Conservation (phyloP, 2,113 vertebrate species). For the Elephas maximus region DNA sequence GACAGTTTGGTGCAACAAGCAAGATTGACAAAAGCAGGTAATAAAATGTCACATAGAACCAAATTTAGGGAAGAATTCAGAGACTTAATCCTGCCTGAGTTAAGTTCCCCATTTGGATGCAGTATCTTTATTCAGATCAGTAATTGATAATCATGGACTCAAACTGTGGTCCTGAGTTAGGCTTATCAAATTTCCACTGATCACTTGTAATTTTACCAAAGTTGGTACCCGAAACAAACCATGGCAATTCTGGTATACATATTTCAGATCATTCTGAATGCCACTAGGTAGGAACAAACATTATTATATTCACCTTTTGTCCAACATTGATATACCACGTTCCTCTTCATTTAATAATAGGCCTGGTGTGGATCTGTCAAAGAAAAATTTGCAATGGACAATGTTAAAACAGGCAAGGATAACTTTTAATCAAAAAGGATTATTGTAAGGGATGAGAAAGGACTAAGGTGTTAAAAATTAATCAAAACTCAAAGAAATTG, state of each 20-base stretch:
- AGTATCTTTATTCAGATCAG: neutral
- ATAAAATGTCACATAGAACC: neutral
- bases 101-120: neutral
- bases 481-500: too few relatives aligned
- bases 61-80: neutral
- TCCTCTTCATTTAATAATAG: neutral
- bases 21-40: neutral
- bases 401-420: too few relatives aligned
- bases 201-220: neutral
- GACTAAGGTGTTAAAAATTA: too few relatives aligned
- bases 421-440: too few relatives aligned
- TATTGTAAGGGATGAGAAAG: too few relatives aligned
- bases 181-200: neutral
- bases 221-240: neutral
- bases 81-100: neutral
- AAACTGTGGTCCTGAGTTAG: neutral
- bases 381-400: too few relatives aligned
- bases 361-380: too few relatives aligned
- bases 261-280: neutral
- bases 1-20: too few relatives aligned
- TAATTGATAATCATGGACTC: neutral
- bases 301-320: neutral
- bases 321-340: neutral
- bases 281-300: neutral
- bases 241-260: neutral